A percentile compares a stretch with the other conserved stretches of the same genome.
phyloP scores from a whole-genome alignment of 2,888 invertebrate species.

The Pogonocherus hispidulus region DNA sequence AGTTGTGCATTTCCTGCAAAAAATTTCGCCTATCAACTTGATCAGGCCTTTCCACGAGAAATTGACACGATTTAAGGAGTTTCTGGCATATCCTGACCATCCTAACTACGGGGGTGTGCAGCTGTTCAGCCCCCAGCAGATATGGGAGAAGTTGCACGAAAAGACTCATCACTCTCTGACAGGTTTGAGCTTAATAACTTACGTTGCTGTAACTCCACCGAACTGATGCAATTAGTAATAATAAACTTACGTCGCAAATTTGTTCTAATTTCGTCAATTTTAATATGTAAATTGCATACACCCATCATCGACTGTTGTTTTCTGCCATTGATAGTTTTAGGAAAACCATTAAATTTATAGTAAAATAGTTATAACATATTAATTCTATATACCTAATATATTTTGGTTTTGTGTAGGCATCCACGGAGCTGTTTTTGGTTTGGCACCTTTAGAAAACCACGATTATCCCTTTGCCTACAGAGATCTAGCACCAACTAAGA shows the following conservation, averaged over 20 bases:
- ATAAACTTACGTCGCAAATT: too few relatives aligned
- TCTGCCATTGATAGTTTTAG: too few relatives aligned
- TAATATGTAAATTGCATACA: too few relatives aligned
- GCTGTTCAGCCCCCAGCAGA: constrained; percentile 41
- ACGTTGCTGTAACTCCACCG: too few relatives aligned
- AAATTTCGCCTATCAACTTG: constrained; percentile 16
- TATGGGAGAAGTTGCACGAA: constrained; percentile 47
- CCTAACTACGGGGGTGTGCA: constrained; percentile 46
- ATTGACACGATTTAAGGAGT: constrained; percentile 33
- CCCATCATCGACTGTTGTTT: too few relatives aligned
- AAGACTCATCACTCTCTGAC: constrained; percentile 38
- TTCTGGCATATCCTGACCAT: constrained; percentile 37
- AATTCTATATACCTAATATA: neutral
- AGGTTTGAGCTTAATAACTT: constrained; percentile 33
- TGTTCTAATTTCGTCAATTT: too few relatives aligned
- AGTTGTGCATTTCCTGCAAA: constrained; percentile 10
- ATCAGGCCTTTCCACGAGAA: constrained; percentile 37
- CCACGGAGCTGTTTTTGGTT: constrained; percentile 43
- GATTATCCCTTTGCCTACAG: constrained; percentile 52
- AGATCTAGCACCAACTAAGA: neutral
- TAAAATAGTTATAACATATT: too few relatives aligned
- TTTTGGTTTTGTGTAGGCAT: constrained; percentile 31
- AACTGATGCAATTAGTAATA: too few relatives aligned
- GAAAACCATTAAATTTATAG: too few relatives aligned
- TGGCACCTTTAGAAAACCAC: constrained; percentile 31